Conservation (phyloP, 2,888 invertebrate genomes). For the Timandra comae region DNA sequence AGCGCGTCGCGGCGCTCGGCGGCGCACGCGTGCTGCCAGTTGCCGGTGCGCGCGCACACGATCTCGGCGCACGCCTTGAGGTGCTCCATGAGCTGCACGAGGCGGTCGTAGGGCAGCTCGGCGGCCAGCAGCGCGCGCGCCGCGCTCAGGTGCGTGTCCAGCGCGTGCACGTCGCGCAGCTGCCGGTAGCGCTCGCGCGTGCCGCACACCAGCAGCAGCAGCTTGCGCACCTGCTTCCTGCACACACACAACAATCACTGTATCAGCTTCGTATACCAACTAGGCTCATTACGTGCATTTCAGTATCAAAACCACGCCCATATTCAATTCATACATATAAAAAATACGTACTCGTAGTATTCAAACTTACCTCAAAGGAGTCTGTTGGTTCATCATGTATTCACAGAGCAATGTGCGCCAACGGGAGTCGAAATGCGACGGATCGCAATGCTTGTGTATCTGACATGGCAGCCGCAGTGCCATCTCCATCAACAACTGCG, state of each 20-base stretch:
- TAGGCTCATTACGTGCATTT: no score
- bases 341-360: no score
- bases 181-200: slow-evolving; percentile 97
- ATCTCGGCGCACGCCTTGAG: slow-evolving; percentile 95
- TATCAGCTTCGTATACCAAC: no score
- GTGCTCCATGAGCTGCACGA: slow-evolving; percentile 96
- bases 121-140: slow-evolving; percentile 64
- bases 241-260: no score
- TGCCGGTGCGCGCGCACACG: slow-evolving; percentile 91
- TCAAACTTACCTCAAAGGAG: slow-evolving; percentile 81
- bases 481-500: slow-evolving; percentile 96
- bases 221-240: slow-evolving; percentile 93
- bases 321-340: no score
- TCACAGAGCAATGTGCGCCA: slow-evolving; percentile 92
- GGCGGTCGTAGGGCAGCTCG: slow-evolving; percentile 88
- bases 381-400: slow-evolving; percentile 96
- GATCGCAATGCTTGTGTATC: slow-evolving; percentile 87
- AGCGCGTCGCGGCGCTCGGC: slow-evolving; percentile 84
- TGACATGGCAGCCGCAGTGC: slow-evolving; percentile 95
- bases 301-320: no score
- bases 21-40: slow-evolving; percentile 95
- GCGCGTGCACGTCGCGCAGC: slow-evolving; percentile 93
- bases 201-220: slow-evolving; percentile 94
- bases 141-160: slow-evolving; percentile 91
- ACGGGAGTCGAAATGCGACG: slow-evolving; percentile 76